A percentile compares a stretch with the other conserved stretches of the same genome.
Evolutionary conservation across 2,113 vertebrate genomes (phyloP).

Genomic region (Hyperopisus bebe): DNA sequence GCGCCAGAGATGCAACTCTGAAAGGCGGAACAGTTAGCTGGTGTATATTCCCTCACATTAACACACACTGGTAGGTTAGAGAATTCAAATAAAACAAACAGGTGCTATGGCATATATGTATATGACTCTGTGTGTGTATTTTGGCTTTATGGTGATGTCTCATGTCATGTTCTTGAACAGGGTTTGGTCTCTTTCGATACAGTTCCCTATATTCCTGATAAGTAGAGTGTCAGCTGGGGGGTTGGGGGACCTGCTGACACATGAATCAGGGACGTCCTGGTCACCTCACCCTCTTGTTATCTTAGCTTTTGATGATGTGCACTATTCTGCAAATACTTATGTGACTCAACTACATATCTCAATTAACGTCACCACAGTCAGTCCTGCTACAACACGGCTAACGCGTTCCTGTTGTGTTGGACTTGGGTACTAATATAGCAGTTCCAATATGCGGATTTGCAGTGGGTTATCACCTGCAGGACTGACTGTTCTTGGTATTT

Average conservation of each 20-base stretch:
- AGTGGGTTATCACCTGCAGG: neutral
- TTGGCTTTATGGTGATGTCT: neutral
- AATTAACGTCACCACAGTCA: neutral
- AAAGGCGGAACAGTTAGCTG: neutral
- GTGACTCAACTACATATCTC: neutral
- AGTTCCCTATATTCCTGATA: neutral
- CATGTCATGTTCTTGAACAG: neutral
- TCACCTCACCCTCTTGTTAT: neutral
- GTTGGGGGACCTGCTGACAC: neutral
- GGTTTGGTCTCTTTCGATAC: neutral
- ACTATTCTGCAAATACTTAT: neutral
- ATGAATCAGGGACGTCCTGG: neutral
- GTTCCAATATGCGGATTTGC: neutral
- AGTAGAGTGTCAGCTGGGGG: neutral
- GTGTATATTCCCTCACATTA: neutral
- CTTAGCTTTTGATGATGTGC: neutral
- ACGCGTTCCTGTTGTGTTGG: neutral
- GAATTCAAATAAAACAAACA: neutral
- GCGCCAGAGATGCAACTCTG: neutral
- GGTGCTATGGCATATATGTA: neutral
- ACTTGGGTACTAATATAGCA: neutral
- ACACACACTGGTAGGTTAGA: neutral
- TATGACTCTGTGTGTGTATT: neutral
- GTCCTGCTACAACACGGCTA: neutral
- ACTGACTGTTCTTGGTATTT: neutral